Conservation (phyloP, 1,140 invertebrate species). For the Phthorimaea operculella region DNA sequence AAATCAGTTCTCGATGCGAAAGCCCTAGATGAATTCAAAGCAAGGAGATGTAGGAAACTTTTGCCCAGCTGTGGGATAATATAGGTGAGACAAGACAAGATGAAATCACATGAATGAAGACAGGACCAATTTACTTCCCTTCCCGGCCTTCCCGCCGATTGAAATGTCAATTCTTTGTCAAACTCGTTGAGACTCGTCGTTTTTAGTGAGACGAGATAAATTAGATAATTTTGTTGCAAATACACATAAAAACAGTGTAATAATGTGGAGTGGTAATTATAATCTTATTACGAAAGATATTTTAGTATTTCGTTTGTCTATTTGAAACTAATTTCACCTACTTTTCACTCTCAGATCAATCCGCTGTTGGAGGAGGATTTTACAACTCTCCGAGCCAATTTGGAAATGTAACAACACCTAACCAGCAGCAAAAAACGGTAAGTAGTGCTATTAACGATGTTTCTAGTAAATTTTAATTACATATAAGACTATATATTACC, state of each 20-base stretch:
- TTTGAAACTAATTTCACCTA: constrained; percentile 10
- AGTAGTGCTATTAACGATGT: constrained; percentile 9
- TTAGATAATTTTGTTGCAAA: background rate
- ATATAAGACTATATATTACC: background rate
- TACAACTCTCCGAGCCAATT: constrained; percentile 60
- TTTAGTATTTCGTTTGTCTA: background rate
- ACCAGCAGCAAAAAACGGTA: constrained; percentile 57
- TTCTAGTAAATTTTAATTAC: no score
- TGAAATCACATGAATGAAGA: no score
- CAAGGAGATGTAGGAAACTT: no score
- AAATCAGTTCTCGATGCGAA: no score
- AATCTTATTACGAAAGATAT: background rate
- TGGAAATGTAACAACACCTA: constrained; percentile 56
- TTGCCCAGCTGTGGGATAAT: no score
- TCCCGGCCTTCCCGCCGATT: background rate
- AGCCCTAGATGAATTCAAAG: no score
- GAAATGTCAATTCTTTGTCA: background rate
- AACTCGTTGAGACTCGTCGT: background rate
- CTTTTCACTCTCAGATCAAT: constrained; percentile 49
- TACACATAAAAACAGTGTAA: background rate
- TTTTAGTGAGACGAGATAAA: background rate
- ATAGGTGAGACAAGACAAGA: no score
- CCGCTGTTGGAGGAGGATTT: constrained; percentile 56
- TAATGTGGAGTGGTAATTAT: constrained; percentile 46
- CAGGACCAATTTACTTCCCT: no score